Percentiles rank a stretch among this genome's conserved stretches.
These are phyloP conservation scores for Mohoua ochrocephala DNA, from an alignment of 2,113 vertebrate genomes.

Conservation along the genomic window DNA sequence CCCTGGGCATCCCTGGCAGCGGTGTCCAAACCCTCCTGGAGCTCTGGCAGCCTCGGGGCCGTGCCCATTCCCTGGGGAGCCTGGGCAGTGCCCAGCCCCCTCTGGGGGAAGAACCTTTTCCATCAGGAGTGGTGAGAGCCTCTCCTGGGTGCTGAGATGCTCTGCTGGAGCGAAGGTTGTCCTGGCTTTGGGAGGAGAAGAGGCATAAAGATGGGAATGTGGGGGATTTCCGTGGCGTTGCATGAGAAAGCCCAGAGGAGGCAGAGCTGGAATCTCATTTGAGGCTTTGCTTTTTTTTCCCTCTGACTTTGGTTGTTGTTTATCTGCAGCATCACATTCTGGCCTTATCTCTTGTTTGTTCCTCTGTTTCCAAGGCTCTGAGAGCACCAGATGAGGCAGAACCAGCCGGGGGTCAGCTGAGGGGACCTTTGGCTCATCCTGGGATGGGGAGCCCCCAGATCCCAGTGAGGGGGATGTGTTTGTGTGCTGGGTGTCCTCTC, in stretches of 20 bases:
- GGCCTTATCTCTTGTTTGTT: not conserved
- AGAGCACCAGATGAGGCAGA: not conserved
- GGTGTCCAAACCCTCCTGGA: accelerated
- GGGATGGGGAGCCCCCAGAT: not conserved
- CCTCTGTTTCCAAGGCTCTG: not conserved
- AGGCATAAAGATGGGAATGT: not conserved
- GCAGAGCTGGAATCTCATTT: not conserved
- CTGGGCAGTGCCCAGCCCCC: not conserved
- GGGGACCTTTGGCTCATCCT: not conserved
- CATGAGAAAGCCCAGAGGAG: not conserved
- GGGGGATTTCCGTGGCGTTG: not conserved
- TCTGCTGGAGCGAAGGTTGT: not conserved
- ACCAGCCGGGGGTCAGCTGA: not conserved
- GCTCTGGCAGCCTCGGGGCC: not conserved
- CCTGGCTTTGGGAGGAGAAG: not conserved
- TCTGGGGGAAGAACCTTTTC: not conserved
- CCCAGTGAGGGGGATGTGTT: accelerated
- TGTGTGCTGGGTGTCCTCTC: not conserved
- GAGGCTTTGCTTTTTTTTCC: not conserved
- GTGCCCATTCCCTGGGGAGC: not conserved
- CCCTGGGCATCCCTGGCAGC: not conserved
- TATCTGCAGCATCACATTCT: not conserved
- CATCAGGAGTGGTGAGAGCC: not conserved
- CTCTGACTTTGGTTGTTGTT: not conserved
- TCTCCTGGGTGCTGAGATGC: not conserved